These are phyloP conservation scores for Falco punctatus DNA, from an alignment of 2,113 vertebrate species.

Conservation along the genomic window DNA sequence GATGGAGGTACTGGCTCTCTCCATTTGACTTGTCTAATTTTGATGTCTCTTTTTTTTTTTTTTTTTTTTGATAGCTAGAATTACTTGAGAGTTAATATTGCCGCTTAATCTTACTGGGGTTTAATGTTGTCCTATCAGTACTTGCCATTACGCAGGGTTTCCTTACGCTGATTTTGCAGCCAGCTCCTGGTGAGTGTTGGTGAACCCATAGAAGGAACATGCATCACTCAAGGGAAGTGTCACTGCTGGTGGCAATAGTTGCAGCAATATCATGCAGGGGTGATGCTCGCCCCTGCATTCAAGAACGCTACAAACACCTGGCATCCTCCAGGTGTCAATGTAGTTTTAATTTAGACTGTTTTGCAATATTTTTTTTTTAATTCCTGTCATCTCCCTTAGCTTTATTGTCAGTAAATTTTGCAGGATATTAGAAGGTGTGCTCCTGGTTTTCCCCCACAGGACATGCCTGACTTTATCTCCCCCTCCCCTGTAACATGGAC, in stretches of 20 bases:
- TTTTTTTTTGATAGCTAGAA: not conserved
- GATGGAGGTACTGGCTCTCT: not conserved
- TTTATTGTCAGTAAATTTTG: not conserved
- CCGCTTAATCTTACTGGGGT: not conserved
- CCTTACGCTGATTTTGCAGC: not conserved
- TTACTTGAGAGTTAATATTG: not conserved
- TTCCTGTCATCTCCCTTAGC: not conserved
- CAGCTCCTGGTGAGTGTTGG: not conserved
- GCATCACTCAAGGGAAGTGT: fast-evolving
- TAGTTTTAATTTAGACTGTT: not conserved
- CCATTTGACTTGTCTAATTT: not conserved
- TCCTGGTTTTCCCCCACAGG: not conserved
- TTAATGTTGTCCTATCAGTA: not conserved
- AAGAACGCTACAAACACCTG: not conserved
- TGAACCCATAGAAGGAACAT: fast-evolving
- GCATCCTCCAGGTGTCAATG: not conserved
- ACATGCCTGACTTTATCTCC: not conserved
- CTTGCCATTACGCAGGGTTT: fast-evolving
- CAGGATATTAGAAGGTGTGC: not conserved
- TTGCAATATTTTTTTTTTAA: not conserved
- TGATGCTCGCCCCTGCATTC: not conserved
- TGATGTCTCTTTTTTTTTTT: not conserved
- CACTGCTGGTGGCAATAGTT: not conserved
- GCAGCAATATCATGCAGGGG: not conserved
- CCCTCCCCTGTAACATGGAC: not conserved